phyloP scores from a whole-genome alignment of 2,888 invertebrate genomes.

The Latrodectus elegans region DNA sequence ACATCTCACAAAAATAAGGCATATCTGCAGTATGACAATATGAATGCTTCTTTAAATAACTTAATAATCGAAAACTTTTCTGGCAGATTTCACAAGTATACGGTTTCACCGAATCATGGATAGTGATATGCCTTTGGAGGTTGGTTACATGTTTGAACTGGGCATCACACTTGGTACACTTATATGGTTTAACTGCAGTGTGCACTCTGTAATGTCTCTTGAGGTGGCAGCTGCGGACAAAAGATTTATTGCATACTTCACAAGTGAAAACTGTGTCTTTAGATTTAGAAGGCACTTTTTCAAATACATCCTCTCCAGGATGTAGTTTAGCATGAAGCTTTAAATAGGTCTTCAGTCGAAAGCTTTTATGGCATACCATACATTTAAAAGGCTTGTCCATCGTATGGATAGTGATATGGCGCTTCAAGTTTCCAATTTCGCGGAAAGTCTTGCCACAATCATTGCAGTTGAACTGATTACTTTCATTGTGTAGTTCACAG shows the following conservation, averaged over 20 bases:
- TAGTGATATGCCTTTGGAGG: not conserved
- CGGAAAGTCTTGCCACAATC: not conserved
- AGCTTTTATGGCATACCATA: not conserved
- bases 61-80: not conserved
- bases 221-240: not conserved
- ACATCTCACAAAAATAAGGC: not conserved
- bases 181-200: not conserved
- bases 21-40: not conserved
- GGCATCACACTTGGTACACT: not conserved
- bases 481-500: not conserved
- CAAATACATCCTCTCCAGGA: not conserved
- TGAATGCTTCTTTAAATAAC: not conserved
- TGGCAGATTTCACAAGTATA: not conserved
- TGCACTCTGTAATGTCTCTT: not conserved
- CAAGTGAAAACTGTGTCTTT: not conserved
- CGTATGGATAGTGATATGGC: not conserved
- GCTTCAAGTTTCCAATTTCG: not conserved
- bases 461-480: not conserved
- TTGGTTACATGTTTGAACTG: not conserved
- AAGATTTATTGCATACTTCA: not conserved
- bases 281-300: too few species aligned
- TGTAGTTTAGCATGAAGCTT: not conserved
- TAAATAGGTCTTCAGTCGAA: not conserved
- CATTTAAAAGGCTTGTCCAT: not conserved
- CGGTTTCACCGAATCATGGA: not conserved